Evolutionary conservation across 2,113 vertebrate genomes (phyloP).

Genomic region (Phalacrocorax carbo): DNA sequence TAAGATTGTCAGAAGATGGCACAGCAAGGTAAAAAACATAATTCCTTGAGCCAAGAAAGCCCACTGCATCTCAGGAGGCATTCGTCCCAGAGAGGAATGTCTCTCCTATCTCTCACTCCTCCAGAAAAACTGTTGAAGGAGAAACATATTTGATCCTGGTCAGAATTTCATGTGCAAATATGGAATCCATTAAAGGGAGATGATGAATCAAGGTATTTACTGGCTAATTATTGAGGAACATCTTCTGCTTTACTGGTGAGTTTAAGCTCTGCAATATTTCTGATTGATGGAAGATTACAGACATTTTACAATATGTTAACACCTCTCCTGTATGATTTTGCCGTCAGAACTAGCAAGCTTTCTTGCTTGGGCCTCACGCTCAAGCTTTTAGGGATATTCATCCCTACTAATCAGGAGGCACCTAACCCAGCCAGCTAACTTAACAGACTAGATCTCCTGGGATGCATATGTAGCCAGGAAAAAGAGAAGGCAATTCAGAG

Average conservation of each 20-base stretch:
- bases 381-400: not conserved
- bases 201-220: not conserved
- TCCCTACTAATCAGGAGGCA: not conserved
- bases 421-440: not conserved
- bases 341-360: not conserved
- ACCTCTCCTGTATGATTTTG: not conserved
- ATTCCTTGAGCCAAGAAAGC: not conserved
- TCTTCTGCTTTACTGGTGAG: not conserved
- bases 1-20: not conserved
- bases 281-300: not conserved
- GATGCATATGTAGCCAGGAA: not conserved
- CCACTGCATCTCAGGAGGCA: not conserved
- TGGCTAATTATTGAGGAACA: not conserved
- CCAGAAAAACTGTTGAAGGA: not conserved
- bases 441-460: not conserved
- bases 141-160: not conserved
- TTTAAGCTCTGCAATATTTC: not conserved
- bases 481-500: not conserved
- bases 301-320: not conserved
- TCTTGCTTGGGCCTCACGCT: not conserved
- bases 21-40: not conserved
- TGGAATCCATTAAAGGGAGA: not conserved
- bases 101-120: not conserved
- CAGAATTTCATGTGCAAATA: not conserved
- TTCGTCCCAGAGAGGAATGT: not conserved